These are phyloP conservation scores for Syrista parreyssii DNA, from an alignment of 2,888 invertebrate species.

Conservation along the genomic window DNA sequence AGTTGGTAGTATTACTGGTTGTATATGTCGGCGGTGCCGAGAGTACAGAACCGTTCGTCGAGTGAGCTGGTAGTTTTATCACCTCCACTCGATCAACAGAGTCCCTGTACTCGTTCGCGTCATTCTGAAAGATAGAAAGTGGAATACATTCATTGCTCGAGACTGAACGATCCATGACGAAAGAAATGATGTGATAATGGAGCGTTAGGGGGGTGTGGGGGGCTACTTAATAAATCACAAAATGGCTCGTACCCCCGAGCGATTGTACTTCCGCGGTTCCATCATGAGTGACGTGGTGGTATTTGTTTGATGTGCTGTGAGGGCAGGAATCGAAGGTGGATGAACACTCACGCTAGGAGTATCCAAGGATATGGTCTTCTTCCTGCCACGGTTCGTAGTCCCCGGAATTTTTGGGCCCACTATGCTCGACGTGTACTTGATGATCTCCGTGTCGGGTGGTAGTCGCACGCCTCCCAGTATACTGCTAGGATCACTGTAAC, in stretches of 20 bases:
- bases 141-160: background rate
- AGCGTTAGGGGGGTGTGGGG: background rate
- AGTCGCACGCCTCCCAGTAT: slow-evolving; percentile 85
- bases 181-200: background rate
- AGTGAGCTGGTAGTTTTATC: slow-evolving; percentile 79
- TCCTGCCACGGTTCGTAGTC: slow-evolving; percentile 85
- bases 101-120: slow-evolving; percentile 58
- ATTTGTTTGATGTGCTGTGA: slow-evolving; percentile 56
- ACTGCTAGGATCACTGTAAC: slow-evolving; percentile 81
- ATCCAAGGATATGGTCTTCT: slow-evolving; percentile 89
- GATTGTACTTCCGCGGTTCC: slow-evolving; percentile 65
- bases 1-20: slow-evolving; percentile 63
- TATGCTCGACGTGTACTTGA: slow-evolving; percentile 89
- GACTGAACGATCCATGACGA: background rate
- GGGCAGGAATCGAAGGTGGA: slow-evolving; percentile 65
- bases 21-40: slow-evolving; percentile 69
- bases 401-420: slow-evolving; percentile 89
- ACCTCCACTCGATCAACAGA: slow-evolving; percentile 81
- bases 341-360: slow-evolving; percentile 75
- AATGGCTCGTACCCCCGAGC: slow-evolving; percentile 44
- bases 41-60: slow-evolving; percentile 64
- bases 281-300: slow-evolving; percentile 63
- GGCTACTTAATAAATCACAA: background rate
- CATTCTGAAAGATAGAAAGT: slow-evolving; percentile 39
- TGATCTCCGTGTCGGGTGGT: slow-evolving; percentile 90